These are phyloP conservation scores for Erythrocercus mccallii DNA, from an alignment of 2,113 vertebrate genomes.

Conservation along the genomic window DNA sequence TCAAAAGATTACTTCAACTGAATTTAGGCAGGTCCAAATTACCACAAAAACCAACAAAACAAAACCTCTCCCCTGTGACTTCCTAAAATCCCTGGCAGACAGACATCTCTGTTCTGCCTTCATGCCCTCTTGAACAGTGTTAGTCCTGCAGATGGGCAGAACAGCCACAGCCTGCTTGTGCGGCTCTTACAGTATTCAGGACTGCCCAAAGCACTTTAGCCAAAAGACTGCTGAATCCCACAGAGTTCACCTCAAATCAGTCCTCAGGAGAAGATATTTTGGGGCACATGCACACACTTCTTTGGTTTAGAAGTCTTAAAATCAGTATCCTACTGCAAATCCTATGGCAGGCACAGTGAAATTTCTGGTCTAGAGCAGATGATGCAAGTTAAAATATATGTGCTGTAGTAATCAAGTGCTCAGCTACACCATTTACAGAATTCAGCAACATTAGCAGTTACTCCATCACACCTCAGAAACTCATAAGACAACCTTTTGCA, in stretches of 20 bases:
- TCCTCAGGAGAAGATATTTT: background rate
- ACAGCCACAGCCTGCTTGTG: accelerated
- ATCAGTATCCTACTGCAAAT: background rate
- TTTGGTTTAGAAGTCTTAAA: background rate
- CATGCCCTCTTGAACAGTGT: background rate
- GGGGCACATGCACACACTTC: background rate
- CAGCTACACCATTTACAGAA: background rate
- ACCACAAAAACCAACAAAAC: background rate
- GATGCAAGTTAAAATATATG: background rate
- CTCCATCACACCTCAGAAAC: background rate
- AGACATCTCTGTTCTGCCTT: background rate
- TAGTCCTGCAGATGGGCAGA: background rate
- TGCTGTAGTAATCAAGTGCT: background rate
- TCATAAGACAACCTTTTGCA: background rate
- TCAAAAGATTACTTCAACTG: background rate
- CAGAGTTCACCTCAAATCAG: accelerated
- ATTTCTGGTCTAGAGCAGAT: background rate
- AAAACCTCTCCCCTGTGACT: background rate
- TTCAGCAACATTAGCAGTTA: background rate
- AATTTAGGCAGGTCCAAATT: background rate
- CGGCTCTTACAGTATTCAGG: accelerated
- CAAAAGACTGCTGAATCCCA: background rate
- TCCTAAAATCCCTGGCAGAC: background rate
- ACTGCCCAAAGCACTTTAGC: background rate
- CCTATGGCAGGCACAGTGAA: accelerated